A percentile compares a stretch with the other conserved stretches of the same genome.
phyloP scores from a whole-genome alignment of 2,797 vertebrate genomes.

The Corythornis leucogaster region DNA sequence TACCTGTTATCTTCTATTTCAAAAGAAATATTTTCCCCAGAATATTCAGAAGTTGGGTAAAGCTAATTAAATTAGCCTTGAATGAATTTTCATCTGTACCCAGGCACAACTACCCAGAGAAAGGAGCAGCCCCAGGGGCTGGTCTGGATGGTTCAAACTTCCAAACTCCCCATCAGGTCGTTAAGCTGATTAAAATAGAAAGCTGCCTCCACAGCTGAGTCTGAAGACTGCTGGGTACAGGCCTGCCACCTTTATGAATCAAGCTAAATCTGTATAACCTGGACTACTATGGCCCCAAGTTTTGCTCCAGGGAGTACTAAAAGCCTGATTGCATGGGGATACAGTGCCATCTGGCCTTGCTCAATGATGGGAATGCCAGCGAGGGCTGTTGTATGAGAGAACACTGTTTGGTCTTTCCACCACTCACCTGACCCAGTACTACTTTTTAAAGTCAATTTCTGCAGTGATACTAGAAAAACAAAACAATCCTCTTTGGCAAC shows the following conservation, averaged over 20 bases:
- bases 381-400: rapidly evolving
- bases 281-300: not conserved
- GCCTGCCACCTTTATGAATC: not conserved
- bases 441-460: not conserved
- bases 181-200: not conserved
- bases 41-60: not conserved
- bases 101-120: not conserved
- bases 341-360: not conserved
- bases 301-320: not conserved
- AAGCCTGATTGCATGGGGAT: not conserved
- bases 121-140: not conserved
- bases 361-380: not conserved
- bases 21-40: not conserved
- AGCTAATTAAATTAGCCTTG: slow-evolving; percentile 2
- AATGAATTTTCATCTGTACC: not conserved
- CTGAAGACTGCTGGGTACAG: not conserved
- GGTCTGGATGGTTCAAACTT: not conserved
- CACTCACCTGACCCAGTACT: not conserved
- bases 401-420: not conserved
- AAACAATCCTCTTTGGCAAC: not conserved
- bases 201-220: not conserved
- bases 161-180: not conserved
- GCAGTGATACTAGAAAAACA: not conserved
- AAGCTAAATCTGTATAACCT: not conserved
- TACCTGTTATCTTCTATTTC: not conserved